phyloP scores from a whole-genome alignment of 2,113 vertebrate species.

The Vidua chalybeata region DNA sequence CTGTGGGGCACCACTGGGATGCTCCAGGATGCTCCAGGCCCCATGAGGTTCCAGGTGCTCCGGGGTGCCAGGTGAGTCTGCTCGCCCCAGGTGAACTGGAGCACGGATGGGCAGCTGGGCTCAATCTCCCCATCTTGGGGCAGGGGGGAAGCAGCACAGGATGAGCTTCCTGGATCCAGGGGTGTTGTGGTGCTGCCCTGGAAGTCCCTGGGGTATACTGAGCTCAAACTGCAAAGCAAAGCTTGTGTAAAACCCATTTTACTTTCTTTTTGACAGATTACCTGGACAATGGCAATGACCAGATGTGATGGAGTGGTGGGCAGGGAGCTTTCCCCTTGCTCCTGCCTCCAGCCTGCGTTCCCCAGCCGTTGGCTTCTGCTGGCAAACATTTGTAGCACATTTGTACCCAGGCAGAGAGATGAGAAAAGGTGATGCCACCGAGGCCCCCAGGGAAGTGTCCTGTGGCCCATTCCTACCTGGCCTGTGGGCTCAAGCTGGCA shows the following conservation, averaged over 20 bases:
- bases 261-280: neutral
- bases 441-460: neutral
- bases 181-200: neutral
- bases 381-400: neutral
- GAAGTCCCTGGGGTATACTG: neutral
- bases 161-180: neutral
- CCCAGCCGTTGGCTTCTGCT: neutral
- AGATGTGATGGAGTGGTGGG: accelerated
- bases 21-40: neutral
- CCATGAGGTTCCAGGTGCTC: neutral
- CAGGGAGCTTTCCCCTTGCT: neutral
- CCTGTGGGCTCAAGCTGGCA: neutral
- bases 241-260: neutral
- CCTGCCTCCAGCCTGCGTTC: neutral
- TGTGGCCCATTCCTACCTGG: neutral
- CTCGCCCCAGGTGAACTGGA: neutral
- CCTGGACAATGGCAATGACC: too few species aligned
- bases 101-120: neutral
- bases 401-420: neutral
- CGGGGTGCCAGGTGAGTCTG: too few species aligned
- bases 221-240: neutral
- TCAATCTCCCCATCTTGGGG: neutral
- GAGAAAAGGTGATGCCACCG: neutral
- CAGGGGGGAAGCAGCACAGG: neutral
- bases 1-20: neutral